Base-by-base conservation (phyloP, 2,797 vertebrate species). In the Sebastes elongatus region DNA sequence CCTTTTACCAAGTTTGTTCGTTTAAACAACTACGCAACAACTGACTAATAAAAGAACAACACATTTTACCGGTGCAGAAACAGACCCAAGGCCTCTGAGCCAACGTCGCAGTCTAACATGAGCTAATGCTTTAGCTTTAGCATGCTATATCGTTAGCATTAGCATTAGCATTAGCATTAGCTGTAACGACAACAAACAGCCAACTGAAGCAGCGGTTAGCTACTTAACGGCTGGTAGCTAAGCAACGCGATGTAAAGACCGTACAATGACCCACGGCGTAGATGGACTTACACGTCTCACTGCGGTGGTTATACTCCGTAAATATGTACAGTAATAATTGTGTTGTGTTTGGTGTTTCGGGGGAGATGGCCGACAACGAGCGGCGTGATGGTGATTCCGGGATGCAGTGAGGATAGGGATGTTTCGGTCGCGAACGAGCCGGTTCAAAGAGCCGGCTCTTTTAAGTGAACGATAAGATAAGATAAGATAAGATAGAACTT, bases 241-340 rank as follows among this genome's bases (percentile, higher is more conserved):
- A 20, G 8, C 18, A 16, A 6, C 22, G 32, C 10, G 11, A 10
- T 22, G 2, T 11, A 28, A 23, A 66, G 20, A 42, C 59, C 4
- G 5, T 16, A 42, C 30, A 14, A 53, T 8, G 5, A 70, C 13
- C 23, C 33, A 55, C 18, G 2, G 11, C n/a, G 1, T 38, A 66
- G 6, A 4, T 16, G 4, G 6, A 95, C 94, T 95, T 94, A 95
- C 94, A 89, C 81, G 81, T 88, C 69, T 79, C 66, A 56, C 59
- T 53, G 62, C 78, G 25, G 55, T 6, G 53, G 30, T 71, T 71
- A 22, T 46, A 81, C 20, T 86, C 74, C 77, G 49, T 76, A 57
- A 82, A 84, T 80, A 62, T 68, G 16, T 79, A 74, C 70, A 75
- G 65, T 64, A 22, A 69, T 53, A 46, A 60, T 60, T n/a, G 49